phyloP scores from a whole-genome alignment of 2,113 vertebrate genomes.

The Pseudorhombus dupliciocellatus region DNA sequence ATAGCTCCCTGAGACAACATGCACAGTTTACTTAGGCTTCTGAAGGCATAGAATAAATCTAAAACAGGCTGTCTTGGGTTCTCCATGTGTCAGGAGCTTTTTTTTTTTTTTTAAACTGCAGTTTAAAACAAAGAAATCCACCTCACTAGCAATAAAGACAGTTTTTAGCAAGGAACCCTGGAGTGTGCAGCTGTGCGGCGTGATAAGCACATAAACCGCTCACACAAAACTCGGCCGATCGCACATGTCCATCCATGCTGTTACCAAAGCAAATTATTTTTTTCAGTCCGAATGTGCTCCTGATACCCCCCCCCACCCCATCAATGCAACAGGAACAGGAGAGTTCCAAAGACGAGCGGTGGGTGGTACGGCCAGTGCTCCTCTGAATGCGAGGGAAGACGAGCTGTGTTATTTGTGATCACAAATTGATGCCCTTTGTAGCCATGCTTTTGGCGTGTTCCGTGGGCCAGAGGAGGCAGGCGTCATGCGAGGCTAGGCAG shows the following conservation, averaged over 20 bases:
- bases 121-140: conserved; percentile 44
- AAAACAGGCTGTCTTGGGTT: background rate
- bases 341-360: conserved; percentile 37
- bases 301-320: conserved; percentile 53
- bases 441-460: conserved; percentile 47
- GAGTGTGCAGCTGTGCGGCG: conserved; percentile 58
- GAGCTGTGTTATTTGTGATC: conserved; percentile 58
- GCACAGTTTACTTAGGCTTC: conserved; percentile 5
- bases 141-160: conserved; percentile 40
- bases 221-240: conserved; percentile 56
- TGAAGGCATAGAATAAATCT: conserved; percentile 4
- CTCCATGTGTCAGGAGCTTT: conserved; percentile 7
- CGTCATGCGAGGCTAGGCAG: conserved; percentile 51
- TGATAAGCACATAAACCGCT: conserved; percentile 61
- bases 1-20: conserved; percentile 22
- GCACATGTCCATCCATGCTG: conserved; percentile 55
- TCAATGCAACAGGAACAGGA: conserved; percentile 31
- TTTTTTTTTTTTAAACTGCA: conserved; percentile 8
- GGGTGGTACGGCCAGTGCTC: conserved; percentile 35
- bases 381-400: conserved; percentile 36
- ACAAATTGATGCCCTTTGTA: conserved; percentile 65
- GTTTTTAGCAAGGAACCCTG: conserved; percentile 46
- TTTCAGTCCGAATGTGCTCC: conserved; percentile 64
- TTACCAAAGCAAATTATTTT: conserved; percentile 74
- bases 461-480: conserved; percentile 41